A percentile compares a stretch with the other conserved stretches of the same genome.
Conservation (phyloP, 1,140 invertebrate genomes). For the Drosophila ogumai region DNA sequence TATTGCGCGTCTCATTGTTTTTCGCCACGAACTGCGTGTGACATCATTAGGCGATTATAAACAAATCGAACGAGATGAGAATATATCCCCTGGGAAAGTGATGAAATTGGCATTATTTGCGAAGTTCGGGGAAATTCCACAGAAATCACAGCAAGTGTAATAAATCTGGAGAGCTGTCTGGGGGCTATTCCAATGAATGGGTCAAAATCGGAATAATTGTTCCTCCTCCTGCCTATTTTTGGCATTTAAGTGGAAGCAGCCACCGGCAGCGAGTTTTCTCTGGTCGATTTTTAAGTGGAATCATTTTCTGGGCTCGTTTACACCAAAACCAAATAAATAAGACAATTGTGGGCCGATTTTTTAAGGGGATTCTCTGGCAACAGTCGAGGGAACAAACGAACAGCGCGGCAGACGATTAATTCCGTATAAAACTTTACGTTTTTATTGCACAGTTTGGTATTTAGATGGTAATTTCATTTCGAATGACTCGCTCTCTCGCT, state of each 20-base stretch:
- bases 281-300: slow-evolving; percentile 60
- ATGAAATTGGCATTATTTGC: slow-evolving; percentile 10
- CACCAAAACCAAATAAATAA: slow-evolving; percentile 55
- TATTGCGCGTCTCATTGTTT: slow-evolving; percentile 27
- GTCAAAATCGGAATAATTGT: slow-evolving; percentile 14
- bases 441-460: slow-evolving; percentile 58
- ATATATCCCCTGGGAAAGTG: slow-evolving; percentile 18
- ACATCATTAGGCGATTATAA: slow-evolving; percentile 33
- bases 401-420: slow-evolving; percentile 27
- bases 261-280: background rate
- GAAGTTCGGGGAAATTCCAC: slow-evolving; percentile 38
- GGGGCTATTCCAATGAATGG: slow-evolving; percentile 44
- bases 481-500: background rate
- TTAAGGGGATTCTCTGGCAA: slow-evolving; percentile 8
- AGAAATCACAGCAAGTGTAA: slow-evolving; percentile 43
- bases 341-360: slow-evolving; percentile 12
- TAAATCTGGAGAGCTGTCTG: slow-evolving; percentile 40
- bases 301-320: slow-evolving; percentile 36
- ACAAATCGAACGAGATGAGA: slow-evolving; percentile 10
- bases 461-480: slow-evolving; percentile 23
- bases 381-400: slow-evolving; percentile 12
- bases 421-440: slow-evolving; percentile 62
- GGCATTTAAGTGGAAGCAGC: slow-evolving; percentile 55
- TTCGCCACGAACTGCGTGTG: slow-evolving; percentile 23
- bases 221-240: slow-evolving; percentile 44